A percentile compares a stretch with the other conserved stretches of the same genome.
These are phyloP conservation scores for Lucinisca nassula DNA, from an alignment of 2,888 invertebrate species.

Conservation along the genomic window DNA sequence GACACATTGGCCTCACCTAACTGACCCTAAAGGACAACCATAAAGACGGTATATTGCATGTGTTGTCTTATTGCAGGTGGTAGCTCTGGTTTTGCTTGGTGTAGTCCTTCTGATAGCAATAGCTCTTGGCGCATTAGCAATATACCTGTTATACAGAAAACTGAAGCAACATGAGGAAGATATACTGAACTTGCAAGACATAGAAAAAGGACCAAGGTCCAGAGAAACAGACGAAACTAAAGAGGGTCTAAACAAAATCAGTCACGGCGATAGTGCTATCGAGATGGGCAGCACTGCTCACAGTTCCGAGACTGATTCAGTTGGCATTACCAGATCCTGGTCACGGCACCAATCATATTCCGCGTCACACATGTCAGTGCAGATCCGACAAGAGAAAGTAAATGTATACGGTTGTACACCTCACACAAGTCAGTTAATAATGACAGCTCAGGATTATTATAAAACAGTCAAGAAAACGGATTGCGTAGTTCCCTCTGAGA, in stretches of 20 bases:
- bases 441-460: slow-evolving; percentile 54
- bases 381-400: slow-evolving; percentile 44
- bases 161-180: slow-evolving; percentile 47
- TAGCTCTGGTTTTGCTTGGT: slow-evolving; percentile 38
- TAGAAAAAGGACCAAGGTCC: background rate
- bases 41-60: too few species aligned
- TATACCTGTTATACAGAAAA: slow-evolving; percentile 35
- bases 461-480: slow-evolving; percentile 35
- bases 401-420: slow-evolving; percentile 55
- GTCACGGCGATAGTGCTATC: slow-evolving; percentile 55
- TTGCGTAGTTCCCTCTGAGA: slow-evolving; percentile 47
- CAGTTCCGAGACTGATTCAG: slow-evolving; percentile 17
- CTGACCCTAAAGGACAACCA: too few species aligned
- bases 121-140: background rate
- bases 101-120: slow-evolving; percentile 37
- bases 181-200: slow-evolving; percentile 33
- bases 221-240: background rate
- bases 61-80: slow-evolving; percentile 31
- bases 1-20: too few species aligned
- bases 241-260: background rate
- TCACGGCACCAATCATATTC: background rate
- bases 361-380: slow-evolving; percentile 26
- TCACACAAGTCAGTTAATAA: slow-evolving; percentile 49
- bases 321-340: background rate
- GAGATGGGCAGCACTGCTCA: background rate